phyloP scores from a whole-genome alignment of 2,888 invertebrate species.

The Melitaea athalia region DNA sequence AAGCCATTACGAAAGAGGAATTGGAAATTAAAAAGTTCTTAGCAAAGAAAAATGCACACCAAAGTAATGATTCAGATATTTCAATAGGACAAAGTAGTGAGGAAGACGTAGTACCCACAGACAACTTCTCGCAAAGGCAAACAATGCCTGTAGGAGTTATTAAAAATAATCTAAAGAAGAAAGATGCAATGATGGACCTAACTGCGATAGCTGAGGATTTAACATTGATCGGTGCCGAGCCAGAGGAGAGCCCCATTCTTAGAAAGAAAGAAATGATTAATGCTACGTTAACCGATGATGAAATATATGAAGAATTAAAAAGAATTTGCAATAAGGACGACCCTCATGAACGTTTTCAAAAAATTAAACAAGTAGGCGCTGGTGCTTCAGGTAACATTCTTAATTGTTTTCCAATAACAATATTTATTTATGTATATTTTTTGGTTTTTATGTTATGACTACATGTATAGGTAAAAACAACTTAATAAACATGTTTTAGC shows the following conservation, averaged over 20 bases:
- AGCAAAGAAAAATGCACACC: constrained; percentile 87
- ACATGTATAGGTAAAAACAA: not conserved
- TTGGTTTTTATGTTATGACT: constrained; percentile 11
- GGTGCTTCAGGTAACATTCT: constrained; percentile 88
- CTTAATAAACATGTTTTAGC: not conserved
- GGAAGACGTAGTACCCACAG: constrained; percentile 74
- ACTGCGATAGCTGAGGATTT: constrained; percentile 71
- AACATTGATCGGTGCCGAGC: constrained; percentile 68
- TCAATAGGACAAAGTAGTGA: constrained; percentile 80
- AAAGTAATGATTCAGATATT: constrained; percentile 83
- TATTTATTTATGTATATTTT: not conserved
- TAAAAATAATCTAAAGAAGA: constrained; percentile 69
- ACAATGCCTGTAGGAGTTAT: constrained; percentile 82
- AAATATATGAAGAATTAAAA: constrained; percentile 89
- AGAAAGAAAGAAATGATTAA: constrained; percentile 82
- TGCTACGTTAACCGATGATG: constrained; percentile 85
- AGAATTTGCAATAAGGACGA: constrained; percentile 92
- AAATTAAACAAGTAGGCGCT: constrained; percentile 92
- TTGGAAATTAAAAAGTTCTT: constrained; percentile 90
- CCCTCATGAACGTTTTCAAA: constrained; percentile 90
- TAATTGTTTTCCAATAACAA: not conserved
- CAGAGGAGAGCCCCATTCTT: constrained; percentile 82
- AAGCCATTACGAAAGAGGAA: constrained; percentile 91
- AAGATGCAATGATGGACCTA: constrained; percentile 65
- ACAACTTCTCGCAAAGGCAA: constrained; percentile 66